Percentiles rank a stretch among this genome's conserved stretches.
Conservation (phyloP, 2,113 vertebrate genomes). For the Ia io region DNA sequence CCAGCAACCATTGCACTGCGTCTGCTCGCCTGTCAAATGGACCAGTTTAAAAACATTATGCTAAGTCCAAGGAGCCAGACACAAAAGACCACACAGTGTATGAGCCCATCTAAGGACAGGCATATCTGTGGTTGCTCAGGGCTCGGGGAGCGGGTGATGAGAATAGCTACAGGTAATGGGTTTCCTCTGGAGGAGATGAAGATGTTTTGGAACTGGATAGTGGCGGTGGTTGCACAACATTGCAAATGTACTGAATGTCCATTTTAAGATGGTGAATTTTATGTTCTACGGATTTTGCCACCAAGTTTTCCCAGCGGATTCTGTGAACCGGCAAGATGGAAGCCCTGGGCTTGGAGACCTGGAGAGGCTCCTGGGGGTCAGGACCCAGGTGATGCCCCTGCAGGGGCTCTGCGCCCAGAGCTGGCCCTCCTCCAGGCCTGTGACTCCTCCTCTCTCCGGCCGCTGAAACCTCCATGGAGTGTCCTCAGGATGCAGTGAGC, state of each 20-base stretch:
- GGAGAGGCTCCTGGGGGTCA: not conserved
- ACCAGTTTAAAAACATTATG: not conserved
- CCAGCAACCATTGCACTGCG: accelerated
- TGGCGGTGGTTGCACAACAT: too few species aligned
- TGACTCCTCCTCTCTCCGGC: not conserved
- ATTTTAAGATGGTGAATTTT: not conserved
- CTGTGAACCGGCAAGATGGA: not conserved
- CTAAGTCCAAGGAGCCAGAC: not conserved
- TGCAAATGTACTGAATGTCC: too few species aligned
- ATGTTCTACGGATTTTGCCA: not conserved
- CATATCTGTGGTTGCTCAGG: not conserved
- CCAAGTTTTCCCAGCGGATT: not conserved
- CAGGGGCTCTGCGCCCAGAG: not conserved
- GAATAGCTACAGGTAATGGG: not conserved
- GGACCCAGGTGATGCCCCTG: not conserved
- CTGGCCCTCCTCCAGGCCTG: not conserved
- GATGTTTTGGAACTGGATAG: not conserved
- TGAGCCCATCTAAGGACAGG: accelerated
- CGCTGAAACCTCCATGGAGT: not conserved
- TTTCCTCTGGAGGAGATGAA: not conserved
- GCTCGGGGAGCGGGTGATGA: not conserved
- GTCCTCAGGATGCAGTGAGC: too few species aligned
- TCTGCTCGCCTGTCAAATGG: not conserved
- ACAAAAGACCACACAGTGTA: accelerated
- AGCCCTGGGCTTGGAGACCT: not conserved